Conservation (phyloP, 37 sponge, comb jelly and placozoan species). For the Chondrilla cf. caribensis region DNA sequence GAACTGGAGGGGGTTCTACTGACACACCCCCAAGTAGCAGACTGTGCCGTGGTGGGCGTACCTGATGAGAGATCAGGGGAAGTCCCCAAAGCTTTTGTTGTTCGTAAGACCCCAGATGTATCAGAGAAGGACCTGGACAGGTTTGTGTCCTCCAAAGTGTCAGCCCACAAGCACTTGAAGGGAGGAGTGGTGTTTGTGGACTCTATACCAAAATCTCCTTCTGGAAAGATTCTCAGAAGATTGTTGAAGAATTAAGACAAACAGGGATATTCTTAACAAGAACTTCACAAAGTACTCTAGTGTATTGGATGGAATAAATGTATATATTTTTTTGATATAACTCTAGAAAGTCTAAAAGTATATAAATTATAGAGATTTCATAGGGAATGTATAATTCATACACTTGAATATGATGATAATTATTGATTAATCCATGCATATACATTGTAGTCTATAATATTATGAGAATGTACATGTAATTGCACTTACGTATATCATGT, state of each 20-base stretch:
- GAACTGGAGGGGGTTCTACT: constrained; percentile 81
- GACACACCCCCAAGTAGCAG: constrained; percentile 74
- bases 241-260: constrained; percentile 36
- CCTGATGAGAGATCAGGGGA: constrained; percentile 81
- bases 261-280: too few species aligned
- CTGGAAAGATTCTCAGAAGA: constrained; percentile 82
- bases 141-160: constrained; percentile 51
- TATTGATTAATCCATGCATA: too few species aligned
- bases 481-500: too few species aligned
- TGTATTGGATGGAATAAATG: too few species aligned
- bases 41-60: constrained; percentile 83
- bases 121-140: constrained; percentile 54
- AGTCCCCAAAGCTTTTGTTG: constrained; percentile 88
- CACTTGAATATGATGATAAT: too few species aligned
- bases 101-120: constrained; percentile 46
- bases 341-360: too few species aligned
- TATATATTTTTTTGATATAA: too few species aligned
- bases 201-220: constrained; percentile 75
- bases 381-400: too few species aligned
- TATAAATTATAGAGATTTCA: too few species aligned
- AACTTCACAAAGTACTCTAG: too few species aligned
- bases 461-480: too few species aligned
- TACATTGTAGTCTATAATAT: too few species aligned
- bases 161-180: constrained; percentile 75
- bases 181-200: constrained; percentile 78